Base-by-base conservation (phyloP, 1,140 invertebrate species). In the Berghia stephanieae region DNA sequence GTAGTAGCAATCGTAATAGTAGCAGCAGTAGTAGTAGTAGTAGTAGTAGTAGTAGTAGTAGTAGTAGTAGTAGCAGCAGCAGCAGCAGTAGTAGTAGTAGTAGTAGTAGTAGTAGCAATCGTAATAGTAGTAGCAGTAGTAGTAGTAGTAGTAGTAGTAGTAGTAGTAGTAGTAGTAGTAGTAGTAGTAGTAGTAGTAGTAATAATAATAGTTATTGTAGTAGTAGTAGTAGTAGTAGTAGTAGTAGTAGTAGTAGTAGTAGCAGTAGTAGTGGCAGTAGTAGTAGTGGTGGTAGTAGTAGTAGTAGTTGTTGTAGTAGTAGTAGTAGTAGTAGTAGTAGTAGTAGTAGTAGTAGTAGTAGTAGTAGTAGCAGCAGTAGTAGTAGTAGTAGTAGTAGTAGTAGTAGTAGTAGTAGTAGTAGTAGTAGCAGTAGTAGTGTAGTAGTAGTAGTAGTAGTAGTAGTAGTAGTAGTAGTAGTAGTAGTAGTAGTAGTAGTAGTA, bases 201-300 rank as follows among this genome's bases (percentile, higher is more conserved):
- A n/a, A n/a, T n/a, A n/a, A n/a, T n/a, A n/a, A n/a, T n/a, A n/a
- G n/a, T n/a, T n/a, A n/a, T n/a, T n/a, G n/a, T n/a, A n/a, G n/a
- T n/a, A n/a, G n/a, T n/a, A n/a, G n/a, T n/a, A n/a, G n/a, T n/a
- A n/a, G n/a, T n/a, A n/a, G 67, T 40, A 40, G 67, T 24, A 69
- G 67, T 42, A 42, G 67, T 69, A 69, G 67, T 69, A 69, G 67
- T 69, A 42, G 67, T 13, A 43, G 36, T 40, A 69, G 67, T 38
- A 69, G 13, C 8, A 40, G 67, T 69, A n/a, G 36, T 40, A 43
- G 36, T 69, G 24, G 67, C n/a, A 67, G 63, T 34, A 21, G 21
- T 67, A 10, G 38, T 67, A 5, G 38, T 27, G 38, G 38, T 67
- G 63, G 38, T 67, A 67, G 38, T 31, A 10, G n/a, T 67, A 67